Percentiles rank a stretch among this genome's conserved stretches.
Conservation (phyloP, 2,888 invertebrate genomes). For the Pseudeuparius sepicola region DNA sequence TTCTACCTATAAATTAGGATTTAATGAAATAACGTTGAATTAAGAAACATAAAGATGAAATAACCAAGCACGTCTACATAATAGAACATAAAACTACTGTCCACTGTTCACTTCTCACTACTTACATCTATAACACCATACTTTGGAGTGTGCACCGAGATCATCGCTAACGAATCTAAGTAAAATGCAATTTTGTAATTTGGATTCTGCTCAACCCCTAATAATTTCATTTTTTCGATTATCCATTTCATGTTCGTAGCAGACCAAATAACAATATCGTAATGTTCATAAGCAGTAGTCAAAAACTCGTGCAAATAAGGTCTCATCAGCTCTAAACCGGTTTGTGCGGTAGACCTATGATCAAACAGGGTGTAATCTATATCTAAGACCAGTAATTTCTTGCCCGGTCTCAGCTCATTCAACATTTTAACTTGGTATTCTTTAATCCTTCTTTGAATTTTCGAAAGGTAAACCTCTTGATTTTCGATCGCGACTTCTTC, state of each 20-base stretch:
- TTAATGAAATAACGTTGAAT: too few species aligned
- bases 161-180: constrained; percentile 89
- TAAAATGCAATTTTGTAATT: constrained; percentile 90
- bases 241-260: constrained; percentile 99
- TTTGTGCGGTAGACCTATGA: constrained; percentile 87
- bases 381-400: constrained; percentile 85
- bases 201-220: constrained; percentile 74
- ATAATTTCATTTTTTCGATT: constrained; percentile 88
- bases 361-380: constrained; percentile 96
- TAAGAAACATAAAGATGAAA: too few species aligned
- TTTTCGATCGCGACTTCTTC: constrained; percentile 66
- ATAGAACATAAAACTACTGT: too few species aligned
- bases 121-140: constrained; percentile 85
- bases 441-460: constrained; percentile 72
- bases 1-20: too few species aligned
- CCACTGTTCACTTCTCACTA: too few species aligned
- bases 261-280: constrained; percentile 97
- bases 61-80: too few species aligned
- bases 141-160: constrained; percentile 82
- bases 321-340: constrained; percentile 77
- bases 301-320: constrained; percentile 93
- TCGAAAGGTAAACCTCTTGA: constrained; percentile 60
- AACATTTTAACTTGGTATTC: constrained; percentile 75
- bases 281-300: constrained; percentile 74
- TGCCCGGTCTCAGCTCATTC: constrained; percentile 73